Evolutionary conservation across 2,797 vertebrate species (phyloP), one percentile per base, ranked within the genome.

Genomic region (Xenentodon cancila): DNA sequence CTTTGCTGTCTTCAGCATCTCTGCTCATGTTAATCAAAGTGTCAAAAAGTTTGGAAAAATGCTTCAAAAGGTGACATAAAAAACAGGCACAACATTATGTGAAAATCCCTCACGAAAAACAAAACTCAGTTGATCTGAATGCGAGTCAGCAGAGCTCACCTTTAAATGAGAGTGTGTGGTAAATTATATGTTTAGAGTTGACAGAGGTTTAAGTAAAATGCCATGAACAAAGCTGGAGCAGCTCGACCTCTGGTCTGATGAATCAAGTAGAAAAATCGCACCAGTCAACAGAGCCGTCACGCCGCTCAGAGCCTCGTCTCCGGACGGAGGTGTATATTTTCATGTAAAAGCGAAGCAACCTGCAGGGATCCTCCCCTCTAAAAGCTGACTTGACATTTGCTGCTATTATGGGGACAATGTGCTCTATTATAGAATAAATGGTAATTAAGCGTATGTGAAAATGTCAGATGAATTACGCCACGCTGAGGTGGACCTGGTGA

Each of bases 301-400:
- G 13, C 57, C 16, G 71, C 73, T 54, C 56, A 1, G 30, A 69
- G 72, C 59, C 55, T 17, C 18, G 11, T 57, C 71, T 5, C 57
- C 12, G 63, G 65, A 81, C 55, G 16, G 53, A 72, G 70, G 71
- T 67, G 78, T 82, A 25, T 90, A 85, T 91, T 89, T 90, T 90
- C 86, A 86, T 75, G 59, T 81, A 87, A 91, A 90, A 89, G 81
- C 80, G 83, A 88, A 91, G 84, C 84, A 81, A 90, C 85, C 85
- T 88, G 79, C 53, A 32, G 62, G 46, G 73, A 79, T 84, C 86
- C 85, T 82, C 88, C 84, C 79, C 73, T 80, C 87, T 82, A 88
- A 87, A 84, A 69, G 81, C 84, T 83, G 83, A 87, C 79, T 84
- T 92, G 91, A 93, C 92, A 93, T 93, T 93, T 92, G 80, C 79